Evolutionary conservation across 1,140 invertebrate genomes (phyloP).

Genomic region (Melitaea cinxia): DNA sequence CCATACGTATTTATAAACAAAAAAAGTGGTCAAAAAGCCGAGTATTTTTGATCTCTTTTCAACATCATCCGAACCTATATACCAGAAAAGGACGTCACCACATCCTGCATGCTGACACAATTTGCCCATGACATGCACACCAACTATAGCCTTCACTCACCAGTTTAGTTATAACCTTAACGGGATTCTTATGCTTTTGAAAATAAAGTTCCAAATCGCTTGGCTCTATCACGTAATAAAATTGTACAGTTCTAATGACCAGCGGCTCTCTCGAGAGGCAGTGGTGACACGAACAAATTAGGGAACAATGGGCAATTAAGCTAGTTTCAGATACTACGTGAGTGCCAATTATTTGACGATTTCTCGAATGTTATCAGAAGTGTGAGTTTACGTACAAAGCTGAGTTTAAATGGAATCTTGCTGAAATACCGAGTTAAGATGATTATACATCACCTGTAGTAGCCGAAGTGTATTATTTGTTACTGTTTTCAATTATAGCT

Average conservation of each 20-base stretch:
- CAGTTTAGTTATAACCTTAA: background rate
- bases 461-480: no score
- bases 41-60: conserved; percentile 11
- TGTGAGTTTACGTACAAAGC: conserved; percentile 18
- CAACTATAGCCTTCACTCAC: conserved; percentile 20
- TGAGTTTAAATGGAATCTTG: conserved; percentile 11
- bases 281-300: conserved; percentile 62
- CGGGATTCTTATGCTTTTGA: background rate
- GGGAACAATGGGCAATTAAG: conserved; percentile 61
- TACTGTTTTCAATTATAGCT: no score
- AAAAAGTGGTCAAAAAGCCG: background rate
- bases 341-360: conserved; percentile 52
- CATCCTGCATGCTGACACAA: conserved; percentile 32
- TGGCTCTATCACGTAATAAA: background rate
- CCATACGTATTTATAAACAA: conserved; percentile 12
- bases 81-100: conserved; percentile 23
- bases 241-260: conserved; percentile 37
- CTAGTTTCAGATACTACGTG: conserved; percentile 46
- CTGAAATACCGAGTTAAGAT: conserved; percentile 8
- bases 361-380: conserved; percentile 33
- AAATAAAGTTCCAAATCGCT: conserved; percentile 2
- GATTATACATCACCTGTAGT: no score
- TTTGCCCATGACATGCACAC: conserved; percentile 36
- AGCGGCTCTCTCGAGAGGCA: conserved; percentile 44
- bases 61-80: background rate